Base-by-base conservation (phyloP, 2,113 vertebrate genomes). In the Clarias gariepinus region DNA sequence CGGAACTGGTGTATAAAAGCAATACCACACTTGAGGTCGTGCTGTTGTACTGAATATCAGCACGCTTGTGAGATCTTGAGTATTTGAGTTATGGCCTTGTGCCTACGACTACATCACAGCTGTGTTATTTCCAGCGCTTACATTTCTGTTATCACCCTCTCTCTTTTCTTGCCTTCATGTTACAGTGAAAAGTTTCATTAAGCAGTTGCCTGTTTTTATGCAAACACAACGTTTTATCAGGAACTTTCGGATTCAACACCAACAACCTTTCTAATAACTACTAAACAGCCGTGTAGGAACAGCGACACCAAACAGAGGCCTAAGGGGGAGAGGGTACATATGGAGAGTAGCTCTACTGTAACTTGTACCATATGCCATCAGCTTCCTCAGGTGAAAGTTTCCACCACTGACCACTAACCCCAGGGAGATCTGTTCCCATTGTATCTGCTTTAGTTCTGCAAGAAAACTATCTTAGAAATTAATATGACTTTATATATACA, bases 311-410 rank as follows among this genome's bases (percentile, higher is more conserved):
- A 63, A 85, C 66, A 66, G 63, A n/a, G 30, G 69, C 47, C n/a
- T 60, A 16, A 60, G 13, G 57, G 64, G 63, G n/a, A n/a, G 55
- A 30, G 63, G 36, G 30, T 55, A 21, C 58, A 41, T 58, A 28
- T 76, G 52, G 47, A 55, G 16, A 76, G 53, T 64, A 63, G 57
- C 55, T 81, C 52, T 61, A 47, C 74, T 73, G 57, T 52, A 82
- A 73, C 64, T 9, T 47, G 82, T 57, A 83, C 74, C 79, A 84
- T 41, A 74, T 57, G 66, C 18, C 5, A 53, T 66, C 64, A 18
- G 36, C 73, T 79, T 90, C 85, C 78, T 88, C 77, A 74, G 81
- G 87, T 88, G 82, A 69, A 53, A n/a, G 18, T 33, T 47, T 83
- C 3, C 33, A 36, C 33, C 33, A 36, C 33, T 74, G 23, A 28